Evolutionary conservation across 2,888 invertebrate genomes (phyloP).

Genomic region (Diaphora mendica): DNA sequence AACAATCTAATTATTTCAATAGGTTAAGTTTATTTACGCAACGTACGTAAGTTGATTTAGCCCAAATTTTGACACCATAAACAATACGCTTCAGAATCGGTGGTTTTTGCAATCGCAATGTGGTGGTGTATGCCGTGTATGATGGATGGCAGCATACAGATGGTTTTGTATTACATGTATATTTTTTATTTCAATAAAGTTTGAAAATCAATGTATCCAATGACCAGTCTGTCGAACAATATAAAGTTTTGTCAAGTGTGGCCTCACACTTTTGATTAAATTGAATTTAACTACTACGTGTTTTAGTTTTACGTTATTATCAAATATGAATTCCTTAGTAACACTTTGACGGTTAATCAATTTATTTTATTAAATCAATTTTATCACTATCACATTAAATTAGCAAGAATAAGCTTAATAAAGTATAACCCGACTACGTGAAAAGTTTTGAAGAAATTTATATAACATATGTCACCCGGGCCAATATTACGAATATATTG

Average conservation of each 20-base stretch:
- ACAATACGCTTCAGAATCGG: too few relatives aligned
- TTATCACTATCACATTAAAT: slow-evolving; percentile 28
- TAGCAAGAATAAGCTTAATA: neutral
- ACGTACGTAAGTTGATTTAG: too few relatives aligned
- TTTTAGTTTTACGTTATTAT: slow-evolving; percentile 56
- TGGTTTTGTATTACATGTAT: neutral
- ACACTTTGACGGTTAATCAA: slow-evolving; percentile 44
- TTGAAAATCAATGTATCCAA: neutral
- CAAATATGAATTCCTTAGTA: slow-evolving; percentile 50
- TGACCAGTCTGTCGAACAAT: neutral
- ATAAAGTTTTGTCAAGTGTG: neutral
- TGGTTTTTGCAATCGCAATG: too few relatives aligned
- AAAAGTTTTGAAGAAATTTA: too few relatives aligned
- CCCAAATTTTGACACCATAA: too few relatives aligned
- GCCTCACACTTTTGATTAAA: neutral
- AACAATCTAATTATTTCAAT: too few relatives aligned
- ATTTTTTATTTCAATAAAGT: neutral
- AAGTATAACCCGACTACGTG: too few relatives aligned
- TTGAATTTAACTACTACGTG: slow-evolving; percentile 57
- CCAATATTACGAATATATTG: too few relatives aligned
- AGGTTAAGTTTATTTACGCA: too few relatives aligned
- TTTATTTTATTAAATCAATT: slow-evolving; percentile 50
- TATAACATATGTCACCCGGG: too few relatives aligned
- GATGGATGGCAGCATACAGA: too few relatives aligned
- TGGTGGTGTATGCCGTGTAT: too few relatives aligned